A percentile compares a stretch with the other conserved stretches of the same genome.
Evolutionary conservation across 1,140 invertebrate species (phyloP).

Genomic region (Dendrolimus kikuchii): DNA sequence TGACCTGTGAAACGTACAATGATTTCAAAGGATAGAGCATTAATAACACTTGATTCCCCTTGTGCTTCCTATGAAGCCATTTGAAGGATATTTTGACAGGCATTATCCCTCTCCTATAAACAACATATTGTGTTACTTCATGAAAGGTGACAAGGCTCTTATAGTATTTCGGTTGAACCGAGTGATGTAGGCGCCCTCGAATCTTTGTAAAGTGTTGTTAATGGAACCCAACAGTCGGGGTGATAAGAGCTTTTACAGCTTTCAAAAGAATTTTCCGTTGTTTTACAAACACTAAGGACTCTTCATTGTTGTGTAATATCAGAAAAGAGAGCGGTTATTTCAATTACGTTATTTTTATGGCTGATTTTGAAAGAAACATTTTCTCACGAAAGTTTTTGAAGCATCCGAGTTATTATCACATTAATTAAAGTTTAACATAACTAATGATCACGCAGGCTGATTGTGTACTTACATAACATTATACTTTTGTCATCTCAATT

Average conservation of each 20-base stretch:
- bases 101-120: conserved; percentile 1
- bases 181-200: conserved; percentile 43
- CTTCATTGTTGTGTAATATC: conserved; percentile 42
- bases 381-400: too few relatives aligned
- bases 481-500: too few relatives aligned
- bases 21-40: too few relatives aligned
- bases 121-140: neutral
- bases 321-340: conserved; percentile 18
- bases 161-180: conserved; percentile 29
- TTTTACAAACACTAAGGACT: conserved; percentile 54
- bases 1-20: too few relatives aligned
- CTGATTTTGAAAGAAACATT: neutral
- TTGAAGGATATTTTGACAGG: conserved; percentile 22
- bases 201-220: conserved; percentile 62
- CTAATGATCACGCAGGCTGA: too few relatives aligned
- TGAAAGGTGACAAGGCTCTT: conserved; percentile 6
- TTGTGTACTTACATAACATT: too few relatives aligned
- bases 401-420: too few relatives aligned
- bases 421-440: too few relatives aligned
- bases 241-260: conserved; percentile 56
- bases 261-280: conserved; percentile 54
- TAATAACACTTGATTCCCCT: too few relatives aligned
- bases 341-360: neutral
- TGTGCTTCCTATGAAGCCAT: too few relatives aligned
- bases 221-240: conserved; percentile 48